phyloP scores from a whole-genome alignment of 1,140 invertebrate genomes.

The Mya arenaria region DNA sequence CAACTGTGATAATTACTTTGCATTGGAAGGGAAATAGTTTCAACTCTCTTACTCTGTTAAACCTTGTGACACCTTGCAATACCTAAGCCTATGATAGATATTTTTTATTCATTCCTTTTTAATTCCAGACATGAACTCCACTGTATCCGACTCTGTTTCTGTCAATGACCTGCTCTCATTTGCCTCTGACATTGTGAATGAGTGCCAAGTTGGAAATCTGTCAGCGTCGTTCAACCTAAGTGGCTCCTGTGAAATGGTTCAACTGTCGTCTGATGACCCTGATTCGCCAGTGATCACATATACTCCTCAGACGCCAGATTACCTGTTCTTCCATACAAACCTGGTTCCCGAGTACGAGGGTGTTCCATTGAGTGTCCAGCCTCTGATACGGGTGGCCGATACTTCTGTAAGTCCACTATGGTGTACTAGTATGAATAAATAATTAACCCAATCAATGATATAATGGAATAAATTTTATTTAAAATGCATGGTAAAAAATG shows the following conservation, averaged over 20 bases:
- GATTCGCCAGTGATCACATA: conserved; percentile 14
- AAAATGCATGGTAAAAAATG: too few relatives aligned
- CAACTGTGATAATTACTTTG: too few relatives aligned
- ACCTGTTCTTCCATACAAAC: conserved; percentile 16
- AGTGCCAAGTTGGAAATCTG: conserved; percentile 48
- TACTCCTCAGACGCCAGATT: conserved; percentile 22
- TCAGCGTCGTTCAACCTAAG: conserved; percentile 9
- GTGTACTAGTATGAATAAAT: too few relatives aligned
- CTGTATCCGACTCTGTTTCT: not conserved
- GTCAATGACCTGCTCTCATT: not conserved
- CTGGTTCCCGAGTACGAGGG: conserved; percentile 34
- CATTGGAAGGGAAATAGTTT: too few relatives aligned
- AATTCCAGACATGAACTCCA: conserved; percentile 20
- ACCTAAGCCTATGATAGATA: too few relatives aligned
- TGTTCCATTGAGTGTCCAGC: conserved; percentile 12
- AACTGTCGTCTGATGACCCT: conserved; percentile 7
- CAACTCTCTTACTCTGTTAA: too few relatives aligned
- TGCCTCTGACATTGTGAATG: conserved; percentile 38
- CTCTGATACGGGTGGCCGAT: conserved; percentile 36
- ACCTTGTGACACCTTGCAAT: too few relatives aligned
- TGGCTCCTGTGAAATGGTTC: conserved; percentile 27
- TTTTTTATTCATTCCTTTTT: too few relatives aligned
- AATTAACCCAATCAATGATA: too few relatives aligned
- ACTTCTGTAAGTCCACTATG: conserved; percentile 18
- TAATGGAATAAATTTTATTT: too few relatives aligned